These are phyloP conservation scores for Peromyscus californicus DNA, from an alignment of 2,113 vertebrate species.

Conservation along the genomic window DNA sequence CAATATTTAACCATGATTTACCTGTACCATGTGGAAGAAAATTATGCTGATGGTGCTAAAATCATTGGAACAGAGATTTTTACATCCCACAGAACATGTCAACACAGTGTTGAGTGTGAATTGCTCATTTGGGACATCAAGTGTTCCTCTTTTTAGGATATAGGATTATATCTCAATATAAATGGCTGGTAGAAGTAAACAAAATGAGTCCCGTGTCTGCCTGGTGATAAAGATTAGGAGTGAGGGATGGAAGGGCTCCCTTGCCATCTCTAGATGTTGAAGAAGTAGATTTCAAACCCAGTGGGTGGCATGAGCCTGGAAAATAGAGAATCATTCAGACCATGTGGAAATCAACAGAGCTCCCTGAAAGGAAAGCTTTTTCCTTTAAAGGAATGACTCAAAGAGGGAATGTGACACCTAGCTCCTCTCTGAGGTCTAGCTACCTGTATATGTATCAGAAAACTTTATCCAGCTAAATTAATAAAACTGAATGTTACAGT, in stretches of 20 bases:
- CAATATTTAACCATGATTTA: slow-evolving; percentile 87
- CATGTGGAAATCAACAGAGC: slow-evolving; percentile 26
- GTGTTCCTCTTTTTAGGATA: slow-evolving; percentile 73
- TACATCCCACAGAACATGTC: slow-evolving; percentile 80
- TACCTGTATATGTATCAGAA: not conserved
- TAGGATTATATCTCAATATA: slow-evolving; percentile 73
- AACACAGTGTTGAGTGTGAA: slow-evolving; percentile 83
- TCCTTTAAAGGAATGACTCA: slow-evolving; percentile 60
- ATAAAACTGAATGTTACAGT: not conserved
- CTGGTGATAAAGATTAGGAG: slow-evolving; percentile 16
- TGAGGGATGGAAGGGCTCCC: not conserved
- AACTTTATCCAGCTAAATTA: not conserved
- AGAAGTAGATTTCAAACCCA: slow-evolving; percentile 48
- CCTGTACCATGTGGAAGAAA: slow-evolving; percentile 83
- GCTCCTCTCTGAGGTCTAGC: not conserved
- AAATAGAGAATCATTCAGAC: slow-evolving; percentile 8
- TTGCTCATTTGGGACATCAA: slow-evolving; percentile 81
- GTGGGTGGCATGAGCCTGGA: not conserved
- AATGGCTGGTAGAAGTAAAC: slow-evolving; percentile 68
- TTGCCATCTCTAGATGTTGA: not conserved
- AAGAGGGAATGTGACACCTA: not conserved
- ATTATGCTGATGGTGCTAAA: slow-evolving; percentile 85
- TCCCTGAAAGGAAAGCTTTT: not conserved
- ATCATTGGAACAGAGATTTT: slow-evolving; percentile 83
- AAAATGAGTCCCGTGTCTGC: slow-evolving; percentile 49